phyloP scores from a whole-genome alignment of 2,113 vertebrate species.

The Tragulus kanchil region DNA sequence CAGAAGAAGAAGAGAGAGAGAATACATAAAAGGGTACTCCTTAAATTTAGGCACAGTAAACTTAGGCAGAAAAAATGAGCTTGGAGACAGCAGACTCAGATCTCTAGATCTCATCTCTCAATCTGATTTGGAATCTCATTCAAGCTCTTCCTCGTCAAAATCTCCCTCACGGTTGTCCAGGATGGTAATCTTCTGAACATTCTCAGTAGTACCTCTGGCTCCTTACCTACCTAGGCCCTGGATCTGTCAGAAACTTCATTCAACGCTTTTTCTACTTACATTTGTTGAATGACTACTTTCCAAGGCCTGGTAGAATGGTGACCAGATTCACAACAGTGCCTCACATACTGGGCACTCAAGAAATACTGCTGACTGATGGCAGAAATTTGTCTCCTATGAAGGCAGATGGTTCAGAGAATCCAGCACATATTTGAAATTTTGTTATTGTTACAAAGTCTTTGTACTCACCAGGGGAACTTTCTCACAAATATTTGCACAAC shows the following conservation, averaged over 20 bases:
- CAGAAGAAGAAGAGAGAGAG: not conserved
- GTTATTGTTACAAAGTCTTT: slow-evolving; percentile 59
- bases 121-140: not conserved
- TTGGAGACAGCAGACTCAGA: not conserved
- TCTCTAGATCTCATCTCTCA: not conserved
- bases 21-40: not conserved
- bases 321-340: not conserved
- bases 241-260: not conserved
- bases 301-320: not conserved
- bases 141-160: not conserved
- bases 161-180: not conserved
- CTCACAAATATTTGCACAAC: slow-evolving; percentile 80
- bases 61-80: not conserved
- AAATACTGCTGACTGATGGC: not conserved
- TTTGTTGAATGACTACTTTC: not conserved
- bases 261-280: not conserved
- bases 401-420: not conserved
- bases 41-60: not conserved
- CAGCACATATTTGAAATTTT: slow-evolving; percentile 55
- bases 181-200: not conserved
- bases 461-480: slow-evolving; percentile 62
- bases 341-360: not conserved
- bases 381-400: slow-evolving; percentile 5
- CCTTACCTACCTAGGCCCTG: not conserved
- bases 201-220: not conserved